Evolutionary conservation across 1,140 invertebrate genomes (phyloP), one percentile per base, ranked within the genome.

Genomic region (Drosophila trapezifrons): DNA sequence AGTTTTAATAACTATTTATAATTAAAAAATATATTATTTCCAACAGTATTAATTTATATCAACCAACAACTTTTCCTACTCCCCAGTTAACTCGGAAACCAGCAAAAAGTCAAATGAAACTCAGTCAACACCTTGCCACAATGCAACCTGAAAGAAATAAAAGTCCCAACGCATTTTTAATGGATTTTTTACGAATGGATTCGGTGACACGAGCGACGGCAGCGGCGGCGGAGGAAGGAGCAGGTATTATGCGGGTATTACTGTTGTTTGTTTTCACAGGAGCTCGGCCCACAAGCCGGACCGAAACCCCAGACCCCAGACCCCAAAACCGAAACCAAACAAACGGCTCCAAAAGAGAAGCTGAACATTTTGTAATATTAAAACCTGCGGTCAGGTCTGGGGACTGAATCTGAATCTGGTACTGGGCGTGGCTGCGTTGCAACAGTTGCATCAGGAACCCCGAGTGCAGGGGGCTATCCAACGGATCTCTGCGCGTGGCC

Each of bases 241-340:
- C 57, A 20, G 52, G 75, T 42, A 78, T 78, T 77, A 77, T 78
- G 74, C 65, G 74, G 65, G 74, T 38, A 78, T 78, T 78, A 78
- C 76, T 78, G 74, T 71, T 78, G 75, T 78, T 78, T 78, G 75
- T 71, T 77, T 78, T 78, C 65, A 77, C 75, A 77, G 75, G 58
- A 71, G 69, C 69, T 70, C 64, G 62, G 51, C 52, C 75, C 43
- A 58, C 42, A 69, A 60, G 46, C 52, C 75, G 47, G 42, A 60
- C 71, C 59, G 32, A 49, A 67, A 46, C 55, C 57, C 57, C 43
- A 18, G 29, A 35, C 49, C 49, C 49, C 49, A 52, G 20, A 13
- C 29, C 62, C 38, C n/a, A 37, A 60, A 60, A 69, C 65, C 35
- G 64, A 70, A 71, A 49, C 51, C 69, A 67, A 77, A 78, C 52